Conservation (phyloP, 2,797 vertebrate species). For the Poeciliopsis gracilis region DNA sequence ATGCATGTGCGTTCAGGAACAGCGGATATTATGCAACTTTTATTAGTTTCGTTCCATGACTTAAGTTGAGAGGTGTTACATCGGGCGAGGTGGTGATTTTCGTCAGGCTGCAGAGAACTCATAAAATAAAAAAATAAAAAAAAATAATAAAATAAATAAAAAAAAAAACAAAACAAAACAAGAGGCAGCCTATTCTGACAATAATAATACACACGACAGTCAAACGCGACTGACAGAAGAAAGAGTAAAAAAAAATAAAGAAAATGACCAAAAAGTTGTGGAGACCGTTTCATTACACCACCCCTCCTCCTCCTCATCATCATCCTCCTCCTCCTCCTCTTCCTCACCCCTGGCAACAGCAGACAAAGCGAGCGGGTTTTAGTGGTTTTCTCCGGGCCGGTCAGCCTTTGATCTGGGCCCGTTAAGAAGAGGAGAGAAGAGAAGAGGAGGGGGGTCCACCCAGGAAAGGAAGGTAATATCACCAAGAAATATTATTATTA, state of each 20-base stretch:
- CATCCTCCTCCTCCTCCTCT: conserved; percentile 37
- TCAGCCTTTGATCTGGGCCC: conserved; percentile 87
- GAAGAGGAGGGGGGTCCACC: conserved; percentile 26
- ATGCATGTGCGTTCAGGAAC: conserved; percentile 41
- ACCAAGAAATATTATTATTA: conserved; percentile 18
- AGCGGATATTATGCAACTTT: not conserved
- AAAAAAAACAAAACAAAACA: not conserved
- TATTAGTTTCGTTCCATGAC: not conserved
- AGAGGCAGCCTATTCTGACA: not conserved
- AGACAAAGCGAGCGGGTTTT: conserved; percentile 84
- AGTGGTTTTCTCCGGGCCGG: conserved; percentile 75
- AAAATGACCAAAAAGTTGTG: conserved; percentile 64
- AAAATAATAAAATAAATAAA: no score
- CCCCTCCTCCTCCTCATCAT: conserved; percentile 19
- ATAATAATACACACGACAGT: not conserved
- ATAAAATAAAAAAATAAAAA: no score
- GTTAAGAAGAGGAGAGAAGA: conserved; percentile 76
- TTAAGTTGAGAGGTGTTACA: not conserved
- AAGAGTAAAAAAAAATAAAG: conserved; percentile 39
- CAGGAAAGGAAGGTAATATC: conserved; percentile 60
- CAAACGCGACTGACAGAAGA: conserved; percentile 14
- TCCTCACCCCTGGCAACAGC: conserved; percentile 87
- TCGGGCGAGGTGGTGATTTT: not conserved
- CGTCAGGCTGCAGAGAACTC: no score
- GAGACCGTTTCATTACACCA: conserved; percentile 82